These are phyloP conservation scores for Notiomystis cincta DNA, from an alignment of 2,113 vertebrate species.

Conservation along the genomic window DNA sequence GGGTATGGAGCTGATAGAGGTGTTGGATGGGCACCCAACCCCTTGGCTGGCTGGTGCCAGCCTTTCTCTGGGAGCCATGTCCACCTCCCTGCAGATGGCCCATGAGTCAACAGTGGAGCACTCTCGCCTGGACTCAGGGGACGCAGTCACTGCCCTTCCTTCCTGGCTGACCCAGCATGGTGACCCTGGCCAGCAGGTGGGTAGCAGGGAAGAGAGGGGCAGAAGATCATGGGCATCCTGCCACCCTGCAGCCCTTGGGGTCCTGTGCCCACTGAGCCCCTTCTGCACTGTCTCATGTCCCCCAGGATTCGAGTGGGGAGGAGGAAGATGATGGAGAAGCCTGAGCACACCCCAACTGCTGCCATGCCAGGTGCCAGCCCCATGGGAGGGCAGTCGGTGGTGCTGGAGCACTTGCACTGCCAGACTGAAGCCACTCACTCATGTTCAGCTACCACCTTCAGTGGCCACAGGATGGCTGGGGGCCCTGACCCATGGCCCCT, in stretches of 20 bases:
- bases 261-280: not conserved
- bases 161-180: not conserved
- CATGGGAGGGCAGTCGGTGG: fast-evolving
- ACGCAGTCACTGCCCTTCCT: not conserved
- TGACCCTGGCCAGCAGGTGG: not conserved
- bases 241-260: fast-evolving
- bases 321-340: slow-evolving; percentile 40
- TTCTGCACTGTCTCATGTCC: not conserved
- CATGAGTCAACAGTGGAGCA: slow-evolving; percentile 71
- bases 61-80: not conserved
- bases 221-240: not conserved
- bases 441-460: not conserved
- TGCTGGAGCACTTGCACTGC: not conserved
- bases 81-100: slow-evolving; percentile 70
- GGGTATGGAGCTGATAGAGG: not conserved
- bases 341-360: not conserved
- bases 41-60: not conserved
- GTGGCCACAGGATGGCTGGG: not conserved
- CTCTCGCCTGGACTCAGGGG: not conserved
- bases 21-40: not conserved
- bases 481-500: not conserved
- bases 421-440: not conserved
- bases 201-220: not conserved
- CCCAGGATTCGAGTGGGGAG: not conserved
- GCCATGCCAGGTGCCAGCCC: not conserved